A percentile compares a stretch with the other conserved stretches of the same genome.
Conservation (phyloP, 2,888 invertebrate species). For the Cerceris rybyensis region DNA sequence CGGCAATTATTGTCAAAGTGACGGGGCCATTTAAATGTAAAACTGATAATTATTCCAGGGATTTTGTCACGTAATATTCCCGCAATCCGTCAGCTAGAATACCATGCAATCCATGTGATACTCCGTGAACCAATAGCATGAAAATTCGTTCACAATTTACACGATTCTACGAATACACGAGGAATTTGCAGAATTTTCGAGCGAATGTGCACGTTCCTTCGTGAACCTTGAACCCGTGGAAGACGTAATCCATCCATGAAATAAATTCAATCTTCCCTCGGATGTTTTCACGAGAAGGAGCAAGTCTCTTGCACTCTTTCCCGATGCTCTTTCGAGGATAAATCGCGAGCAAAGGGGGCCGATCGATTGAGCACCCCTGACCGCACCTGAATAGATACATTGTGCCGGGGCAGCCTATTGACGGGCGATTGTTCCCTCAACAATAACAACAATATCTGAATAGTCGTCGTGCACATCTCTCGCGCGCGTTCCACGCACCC, state of each 20-base stretch:
- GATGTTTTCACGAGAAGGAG: too few species aligned
- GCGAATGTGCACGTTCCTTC: too few species aligned
- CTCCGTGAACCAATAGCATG: too few species aligned
- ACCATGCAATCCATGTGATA: not conserved
- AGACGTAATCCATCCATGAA: not conserved
- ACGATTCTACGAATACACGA: too few species aligned
- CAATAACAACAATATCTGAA: slow-evolving; percentile 82
- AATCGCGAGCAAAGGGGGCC: slow-evolving; percentile 52
- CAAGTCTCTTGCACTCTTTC: too few species aligned
- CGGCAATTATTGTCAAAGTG: slow-evolving; percentile 47
- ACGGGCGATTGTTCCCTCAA: slow-evolving; percentile 81
- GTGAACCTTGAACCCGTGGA: not conserved
- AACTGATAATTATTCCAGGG: slow-evolving; percentile 42
- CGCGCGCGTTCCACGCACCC: slow-evolving; percentile 71
- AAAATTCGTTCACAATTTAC: too few species aligned
- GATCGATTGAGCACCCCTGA: slow-evolving; percentile 80
- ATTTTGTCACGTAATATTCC: not conserved
- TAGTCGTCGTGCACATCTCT: slow-evolving; percentile 79
- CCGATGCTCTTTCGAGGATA: slow-evolving; percentile 24
- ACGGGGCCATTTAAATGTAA: slow-evolving; percentile 47
- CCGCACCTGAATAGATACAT: slow-evolving; percentile 82
- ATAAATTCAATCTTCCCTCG: not conserved
- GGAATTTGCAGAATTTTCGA: too few species aligned
- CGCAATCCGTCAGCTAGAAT: not conserved
- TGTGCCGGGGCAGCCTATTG: slow-evolving; percentile 81